Percentiles rank a stretch among this genome's conserved stretches.
Evolutionary conservation across 2,888 invertebrate genomes (phyloP).

Genomic region (Bellardia pandia): DNA sequence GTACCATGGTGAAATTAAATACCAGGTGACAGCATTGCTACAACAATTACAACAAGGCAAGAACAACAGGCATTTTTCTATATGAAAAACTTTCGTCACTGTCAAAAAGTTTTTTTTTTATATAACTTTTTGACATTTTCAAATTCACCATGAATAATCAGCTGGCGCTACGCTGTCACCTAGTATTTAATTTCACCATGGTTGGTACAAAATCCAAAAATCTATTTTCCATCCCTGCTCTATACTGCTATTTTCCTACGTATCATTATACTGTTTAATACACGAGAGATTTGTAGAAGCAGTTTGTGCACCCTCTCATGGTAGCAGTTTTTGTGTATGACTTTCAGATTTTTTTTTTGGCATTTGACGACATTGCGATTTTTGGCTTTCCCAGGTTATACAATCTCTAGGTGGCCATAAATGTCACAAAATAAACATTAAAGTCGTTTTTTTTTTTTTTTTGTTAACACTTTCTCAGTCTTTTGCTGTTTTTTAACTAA

Average conservation of each 20-base stretch:
- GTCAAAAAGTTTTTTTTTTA: no score
- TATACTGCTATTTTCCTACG: neutral
- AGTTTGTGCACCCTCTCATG: neutral
- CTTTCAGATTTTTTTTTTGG: neutral
- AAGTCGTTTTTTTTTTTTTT: constrained; percentile 44
- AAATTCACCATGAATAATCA: no score
- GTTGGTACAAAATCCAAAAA: no score
- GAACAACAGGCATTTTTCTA: no score
- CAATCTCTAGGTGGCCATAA: constrained; percentile 43
- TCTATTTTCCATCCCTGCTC: no score
- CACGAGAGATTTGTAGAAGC: neutral
- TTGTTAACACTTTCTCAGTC: neutral
- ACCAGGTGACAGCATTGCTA: no score
- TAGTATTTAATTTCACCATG: no score
- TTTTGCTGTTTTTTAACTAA: neutral
- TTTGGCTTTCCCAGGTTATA: constrained; percentile 13
- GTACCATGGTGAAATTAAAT: no score
- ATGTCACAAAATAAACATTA: constrained; percentile 52
- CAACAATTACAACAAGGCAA: no score
- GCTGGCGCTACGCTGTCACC: no score
- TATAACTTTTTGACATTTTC: no score
- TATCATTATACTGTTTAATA: constrained; percentile 3
- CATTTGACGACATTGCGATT: constrained; percentile 25
- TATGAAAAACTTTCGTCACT: no score
- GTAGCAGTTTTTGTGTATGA: neutral